Evolutionary conservation across 1,140 invertebrate genomes (phyloP).

Genomic region (Hyles euphorbiae): DNA sequence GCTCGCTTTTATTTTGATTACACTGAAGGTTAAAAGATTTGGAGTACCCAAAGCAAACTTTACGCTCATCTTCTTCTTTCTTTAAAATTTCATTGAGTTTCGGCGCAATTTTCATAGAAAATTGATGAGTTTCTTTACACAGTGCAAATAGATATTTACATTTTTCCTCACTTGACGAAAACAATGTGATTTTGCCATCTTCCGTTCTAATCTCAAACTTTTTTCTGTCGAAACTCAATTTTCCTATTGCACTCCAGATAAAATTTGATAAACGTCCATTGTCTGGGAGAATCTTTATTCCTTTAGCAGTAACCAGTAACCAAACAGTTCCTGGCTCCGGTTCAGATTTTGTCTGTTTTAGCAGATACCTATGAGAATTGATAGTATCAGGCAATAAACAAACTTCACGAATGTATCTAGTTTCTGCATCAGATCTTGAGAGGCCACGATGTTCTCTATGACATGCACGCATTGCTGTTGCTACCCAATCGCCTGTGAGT

Average conservation of each 20-base stretch:
- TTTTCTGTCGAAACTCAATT: slow-evolving; percentile 96
- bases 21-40: slow-evolving; percentile 78
- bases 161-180: slow-evolving; percentile 93
- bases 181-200: slow-evolving; percentile 91
- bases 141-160: slow-evolving; percentile 92
- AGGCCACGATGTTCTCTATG: slow-evolving; percentile 84
- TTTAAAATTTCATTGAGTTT: slow-evolving; percentile 86
- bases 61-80: slow-evolving; percentile 84
- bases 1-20: slow-evolving; percentile 81
- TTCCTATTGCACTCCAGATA: slow-evolving; percentile 94
- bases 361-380: slow-evolving; percentile 93
- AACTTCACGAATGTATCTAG: slow-evolving; percentile 92
- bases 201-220: slow-evolving; percentile 96
- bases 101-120: slow-evolving; percentile 93
- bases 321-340: slow-evolving; percentile 83
- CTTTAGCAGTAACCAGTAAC: slow-evolving; percentile 89
- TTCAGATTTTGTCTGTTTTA: slow-evolving; percentile 90
- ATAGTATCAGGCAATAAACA: slow-evolving; percentile 90
- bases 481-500: slow-evolving; percentile 76
- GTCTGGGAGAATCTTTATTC: slow-evolving; percentile 88
- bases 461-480: slow-evolving; percentile 77
- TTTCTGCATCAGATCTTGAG: slow-evolving; percentile 85
- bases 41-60: slow-evolving; percentile 80
- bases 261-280: slow-evolving; percentile 82
- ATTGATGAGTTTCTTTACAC: slow-evolving; percentile 94